Evolutionary conservation across 1,140 invertebrate species (phyloP).

Genomic region (Amphibalanus amphitrite): DNA sequence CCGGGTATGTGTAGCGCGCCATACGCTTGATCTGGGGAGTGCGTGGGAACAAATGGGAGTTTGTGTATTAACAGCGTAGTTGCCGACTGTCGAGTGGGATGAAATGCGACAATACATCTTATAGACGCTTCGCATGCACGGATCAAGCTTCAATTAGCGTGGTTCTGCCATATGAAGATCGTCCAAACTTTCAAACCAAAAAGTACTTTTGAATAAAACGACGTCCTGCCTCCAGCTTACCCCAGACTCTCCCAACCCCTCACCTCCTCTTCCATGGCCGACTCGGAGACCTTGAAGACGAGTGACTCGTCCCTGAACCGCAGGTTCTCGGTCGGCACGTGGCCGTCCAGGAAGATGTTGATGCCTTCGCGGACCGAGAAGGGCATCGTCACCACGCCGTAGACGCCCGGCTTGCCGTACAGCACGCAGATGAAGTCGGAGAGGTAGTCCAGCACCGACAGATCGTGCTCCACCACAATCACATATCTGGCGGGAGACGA

Average conservation of each 20-base stretch:
- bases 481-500: conserved; percentile 62
- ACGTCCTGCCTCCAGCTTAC: too few relatives aligned
- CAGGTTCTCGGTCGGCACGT: conserved; percentile 98
- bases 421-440: conserved; percentile 98
- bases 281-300: conserved; percentile 96
- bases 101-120: too few relatives aligned
- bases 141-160: too few relatives aligned
- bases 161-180: too few relatives aligned
- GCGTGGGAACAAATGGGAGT: too few relatives aligned
- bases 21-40: conserved; percentile 31
- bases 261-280: conserved; percentile 89
- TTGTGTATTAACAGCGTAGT: too few relatives aligned
- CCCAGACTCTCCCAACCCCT: neutral
- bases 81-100: too few relatives aligned
- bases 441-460: conserved; percentile 95
- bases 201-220: too few relatives aligned
- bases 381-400: conserved; percentile 99
- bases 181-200: too few relatives aligned
- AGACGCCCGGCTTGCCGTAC: conserved; percentile 95
- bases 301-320: conserved; percentile 91
- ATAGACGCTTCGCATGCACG: too few relatives aligned
- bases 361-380: conserved; percentile 97
- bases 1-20: conserved; percentile 54
- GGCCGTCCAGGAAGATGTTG: conserved; percentile 98
- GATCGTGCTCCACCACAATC: conserved; percentile 98